Percentiles rank a stretch among this genome's conserved stretches.
phyloP scores from a whole-genome alignment of 2,797 vertebrate genomes.

The Chelidonichthys spinosus region DNA sequence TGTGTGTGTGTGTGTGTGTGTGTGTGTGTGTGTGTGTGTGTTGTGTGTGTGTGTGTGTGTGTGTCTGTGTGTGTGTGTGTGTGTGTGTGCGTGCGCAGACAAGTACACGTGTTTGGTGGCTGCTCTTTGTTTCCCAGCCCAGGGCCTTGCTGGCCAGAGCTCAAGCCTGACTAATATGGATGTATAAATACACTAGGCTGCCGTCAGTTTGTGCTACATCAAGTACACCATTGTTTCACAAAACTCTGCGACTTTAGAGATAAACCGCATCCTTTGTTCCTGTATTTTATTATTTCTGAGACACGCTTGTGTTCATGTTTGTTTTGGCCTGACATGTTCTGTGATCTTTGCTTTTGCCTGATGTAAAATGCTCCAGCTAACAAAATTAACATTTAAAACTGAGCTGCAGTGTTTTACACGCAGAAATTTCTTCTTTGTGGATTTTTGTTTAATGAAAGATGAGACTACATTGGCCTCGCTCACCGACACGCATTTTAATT shows the following conservation, averaged over 20 bases:
- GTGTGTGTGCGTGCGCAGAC: slow-evolving; percentile 8
- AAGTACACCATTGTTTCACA: slow-evolving; percentile 79
- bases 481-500: slow-evolving; percentile 4
- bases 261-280: slow-evolving; percentile 69
- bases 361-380: slow-evolving; percentile 25
- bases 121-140: slow-evolving; percentile 79
- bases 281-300: slow-evolving; percentile 52
- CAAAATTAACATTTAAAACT: not conserved
- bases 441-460: slow-evolving; percentile 14
- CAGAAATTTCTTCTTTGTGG: not conserved
- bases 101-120: slow-evolving; percentile 64
- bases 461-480: not conserved
- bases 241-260: slow-evolving; percentile 74
- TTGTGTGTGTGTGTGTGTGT: slow-evolving; percentile 9
- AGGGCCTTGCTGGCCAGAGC: slow-evolving; percentile 73
- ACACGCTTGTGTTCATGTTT: slow-evolving; percentile 52
- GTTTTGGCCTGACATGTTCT: slow-evolving; percentile 24
- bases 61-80: not conserved
- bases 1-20: slow-evolving; percentile 10
- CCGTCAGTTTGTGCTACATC: slow-evolving; percentile 74
- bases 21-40: not conserved
- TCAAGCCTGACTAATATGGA: slow-evolving; percentile 81
- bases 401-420: slow-evolving; percentile 10
- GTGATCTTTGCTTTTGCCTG: slow-evolving; percentile 29
- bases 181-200: slow-evolving; percentile 82